These are phyloP conservation scores for Mycetomoellerius zeteki DNA, from an alignment of 1,140 invertebrate genomes.

Conservation along the genomic window DNA sequence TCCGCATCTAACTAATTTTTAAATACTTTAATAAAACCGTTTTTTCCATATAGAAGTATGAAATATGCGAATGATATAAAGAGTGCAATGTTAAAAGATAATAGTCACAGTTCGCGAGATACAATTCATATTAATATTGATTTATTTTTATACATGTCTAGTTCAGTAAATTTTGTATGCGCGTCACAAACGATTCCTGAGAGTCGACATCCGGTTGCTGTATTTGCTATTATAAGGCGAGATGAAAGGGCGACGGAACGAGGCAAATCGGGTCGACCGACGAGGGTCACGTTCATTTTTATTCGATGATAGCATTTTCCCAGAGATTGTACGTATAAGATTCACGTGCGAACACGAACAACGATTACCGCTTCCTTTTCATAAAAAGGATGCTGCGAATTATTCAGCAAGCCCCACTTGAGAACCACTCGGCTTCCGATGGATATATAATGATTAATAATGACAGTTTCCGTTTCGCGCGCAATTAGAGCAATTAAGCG, in stretches of 20 bases:
- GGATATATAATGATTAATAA: conserved; percentile 58
- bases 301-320: conserved; percentile 26
- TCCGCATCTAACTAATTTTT: no score
- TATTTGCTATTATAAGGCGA: conserved; percentile 42
- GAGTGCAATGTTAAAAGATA: background rate
- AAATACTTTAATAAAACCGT: no score
- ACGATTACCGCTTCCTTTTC: conserved; percentile 53
- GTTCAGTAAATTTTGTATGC: background rate
- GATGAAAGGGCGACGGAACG: conserved; percentile 49
- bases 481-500: background rate
- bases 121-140: background rate
- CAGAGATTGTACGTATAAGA: background rate
- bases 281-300: conserved; percentile 59
- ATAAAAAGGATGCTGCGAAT: conserved; percentile 44
- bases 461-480: conserved; percentile 18
- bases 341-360: conserved; percentile 32
- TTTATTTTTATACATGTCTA: conserved; percentile 3
- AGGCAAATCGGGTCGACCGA: conserved; percentile 50
- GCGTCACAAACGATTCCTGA: conserved; percentile 50
- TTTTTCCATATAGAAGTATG: background rate
- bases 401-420: conserved; percentile 38
- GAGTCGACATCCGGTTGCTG: conserved; percentile 46
- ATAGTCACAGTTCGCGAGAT: background rate
- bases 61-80: background rate
- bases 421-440: conserved; percentile 40